Conservation (phyloP, 2,113 vertebrate genomes). For the Nettapus auritus region DNA sequence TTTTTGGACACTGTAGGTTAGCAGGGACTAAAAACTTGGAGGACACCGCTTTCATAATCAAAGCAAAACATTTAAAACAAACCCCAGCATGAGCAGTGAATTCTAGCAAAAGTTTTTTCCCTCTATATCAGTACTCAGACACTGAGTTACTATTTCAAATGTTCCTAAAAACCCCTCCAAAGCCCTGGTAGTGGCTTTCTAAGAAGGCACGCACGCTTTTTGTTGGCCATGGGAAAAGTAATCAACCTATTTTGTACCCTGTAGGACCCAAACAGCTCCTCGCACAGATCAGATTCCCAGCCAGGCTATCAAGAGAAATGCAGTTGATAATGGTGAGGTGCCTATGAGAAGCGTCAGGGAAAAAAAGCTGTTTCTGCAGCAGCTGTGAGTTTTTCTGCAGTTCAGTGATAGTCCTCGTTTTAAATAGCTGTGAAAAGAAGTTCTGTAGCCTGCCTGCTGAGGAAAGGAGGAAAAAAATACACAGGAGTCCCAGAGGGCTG, state of each 20-base stretch:
- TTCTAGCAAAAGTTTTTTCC: neutral
- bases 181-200: neutral
- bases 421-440: neutral
- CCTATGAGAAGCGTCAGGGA: neutral
- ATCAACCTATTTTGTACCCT: neutral
- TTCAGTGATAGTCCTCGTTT: neutral
- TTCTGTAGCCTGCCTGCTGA: neutral
- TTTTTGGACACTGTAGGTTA: accelerated
- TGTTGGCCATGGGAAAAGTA: neutral
- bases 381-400: neutral
- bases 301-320: neutral
- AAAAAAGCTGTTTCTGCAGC: neutral
- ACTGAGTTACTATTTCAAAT: neutral
- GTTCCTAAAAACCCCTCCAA: neutral
- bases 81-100: neutral
- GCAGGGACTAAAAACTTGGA: neutral
- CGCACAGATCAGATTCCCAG: neutral
- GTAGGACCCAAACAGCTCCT: neutral
- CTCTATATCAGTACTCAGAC: neutral
- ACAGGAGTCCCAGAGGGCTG: neutral
- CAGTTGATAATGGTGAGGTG: neutral
- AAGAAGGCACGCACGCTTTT: neutral
- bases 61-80: neutral
- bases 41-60: neutral
- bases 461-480: too few species aligned